Conservation (phyloP, 1,140 invertebrate species). For the Scaptomyza pallida region DNA sequence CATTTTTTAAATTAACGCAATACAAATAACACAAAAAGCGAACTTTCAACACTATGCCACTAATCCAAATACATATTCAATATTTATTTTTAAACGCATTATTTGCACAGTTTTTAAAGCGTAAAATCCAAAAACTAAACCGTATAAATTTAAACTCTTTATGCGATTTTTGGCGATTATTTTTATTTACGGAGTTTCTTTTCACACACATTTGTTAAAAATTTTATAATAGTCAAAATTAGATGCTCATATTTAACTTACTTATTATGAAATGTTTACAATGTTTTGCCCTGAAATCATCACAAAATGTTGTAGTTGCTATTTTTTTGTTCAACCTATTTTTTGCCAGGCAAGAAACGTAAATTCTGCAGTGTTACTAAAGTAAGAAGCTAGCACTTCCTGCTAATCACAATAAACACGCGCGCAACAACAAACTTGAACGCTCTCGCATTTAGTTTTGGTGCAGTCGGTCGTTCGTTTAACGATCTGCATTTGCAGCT, state of each 20-base stretch:
- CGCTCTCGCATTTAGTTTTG: slow-evolving; percentile 4
- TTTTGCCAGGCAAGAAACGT: neutral
- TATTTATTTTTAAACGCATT: slow-evolving; percentile 7
- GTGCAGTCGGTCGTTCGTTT: slow-evolving; percentile 15
- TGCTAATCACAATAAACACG: slow-evolving; percentile 5
- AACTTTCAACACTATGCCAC: neutral
- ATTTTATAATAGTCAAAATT: slow-evolving; percentile 57
- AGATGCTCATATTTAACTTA: slow-evolving; percentile 60
- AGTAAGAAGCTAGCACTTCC: neutral
- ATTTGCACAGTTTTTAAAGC: slow-evolving; percentile 10
- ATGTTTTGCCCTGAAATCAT: slow-evolving; percentile 30
- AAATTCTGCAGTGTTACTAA: neutral
- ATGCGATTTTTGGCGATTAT: slow-evolving; percentile 5
- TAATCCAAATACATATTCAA: neutral
- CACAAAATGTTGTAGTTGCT: neutral
- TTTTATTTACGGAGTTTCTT: slow-evolving; percentile 36
- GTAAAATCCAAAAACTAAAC: slow-evolving; percentile 9
- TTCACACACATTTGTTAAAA: slow-evolving; percentile 64
- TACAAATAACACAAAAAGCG: neutral
- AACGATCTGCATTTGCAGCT: slow-evolving; percentile 27
- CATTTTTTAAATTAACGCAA: no score
- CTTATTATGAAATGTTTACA: slow-evolving; percentile 57
- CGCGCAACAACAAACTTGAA: neutral
- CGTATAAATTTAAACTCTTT: slow-evolving; percentile 20
- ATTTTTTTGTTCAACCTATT: neutral